Conservation (phyloP, 2,113 vertebrate genomes). For the Cephalopterus ornatus region DNA sequence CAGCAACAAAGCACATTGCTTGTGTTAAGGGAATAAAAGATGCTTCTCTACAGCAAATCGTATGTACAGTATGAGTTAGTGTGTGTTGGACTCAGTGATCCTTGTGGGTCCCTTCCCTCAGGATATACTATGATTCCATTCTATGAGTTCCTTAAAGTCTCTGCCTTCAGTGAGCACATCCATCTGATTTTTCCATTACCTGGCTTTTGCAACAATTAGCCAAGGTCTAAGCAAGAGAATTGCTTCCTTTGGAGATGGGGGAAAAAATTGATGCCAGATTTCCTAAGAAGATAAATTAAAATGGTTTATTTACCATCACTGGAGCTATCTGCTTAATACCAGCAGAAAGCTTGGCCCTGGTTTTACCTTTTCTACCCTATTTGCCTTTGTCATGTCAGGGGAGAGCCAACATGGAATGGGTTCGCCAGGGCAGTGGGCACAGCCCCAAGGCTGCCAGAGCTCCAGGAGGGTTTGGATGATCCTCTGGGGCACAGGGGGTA, state of each 20-base stretch:
- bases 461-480: neutral
- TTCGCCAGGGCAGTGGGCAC: neutral
- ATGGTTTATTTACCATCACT: neutral
- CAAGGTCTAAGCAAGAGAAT: neutral
- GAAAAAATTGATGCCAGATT: neutral
- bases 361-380: neutral
- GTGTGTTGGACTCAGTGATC: neutral
- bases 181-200: neutral
- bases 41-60: neutral
- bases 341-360: neutral
- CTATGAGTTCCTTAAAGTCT: neutral
- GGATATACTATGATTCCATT: neutral
- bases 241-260: neutral
- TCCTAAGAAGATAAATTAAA: neutral
- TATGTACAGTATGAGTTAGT: neutral
- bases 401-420: neutral
- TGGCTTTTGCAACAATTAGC: neutral
- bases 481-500: neutral
- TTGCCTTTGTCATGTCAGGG: rapidly evolving
- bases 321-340: neutral
- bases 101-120: neutral
- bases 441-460: neutral
- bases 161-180: neutral
- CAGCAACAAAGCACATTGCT: neutral
- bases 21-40: neutral